phyloP scores from a whole-genome alignment of 2,797 vertebrate species.

The Galago senegalensis region DNA sequence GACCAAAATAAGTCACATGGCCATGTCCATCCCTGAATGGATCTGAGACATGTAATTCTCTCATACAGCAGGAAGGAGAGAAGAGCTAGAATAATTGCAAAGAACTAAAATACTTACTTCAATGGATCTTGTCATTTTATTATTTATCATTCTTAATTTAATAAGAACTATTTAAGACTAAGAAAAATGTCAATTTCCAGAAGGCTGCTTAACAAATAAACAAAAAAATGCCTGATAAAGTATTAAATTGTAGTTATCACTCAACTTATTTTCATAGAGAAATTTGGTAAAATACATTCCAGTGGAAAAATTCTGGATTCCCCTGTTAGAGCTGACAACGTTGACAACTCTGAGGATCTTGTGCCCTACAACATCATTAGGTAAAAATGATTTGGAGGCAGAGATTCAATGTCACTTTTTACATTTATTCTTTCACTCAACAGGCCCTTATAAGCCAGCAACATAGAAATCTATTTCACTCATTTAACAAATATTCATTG shows the following conservation, averaged over 20 bases:
- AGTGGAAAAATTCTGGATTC: background rate
- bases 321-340: background rate
- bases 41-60: background rate
- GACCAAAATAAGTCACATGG: constrained; percentile 1
- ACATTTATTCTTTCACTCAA: background rate
- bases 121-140: background rate
- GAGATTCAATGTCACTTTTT: background rate
- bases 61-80: background rate
- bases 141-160: constrained; percentile 52
- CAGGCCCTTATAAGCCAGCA: background rate
- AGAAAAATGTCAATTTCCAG: background rate
- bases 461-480: background rate
- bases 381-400: constrained; percentile 8
- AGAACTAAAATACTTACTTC: background rate
- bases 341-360: background rate
- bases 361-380: background rate
- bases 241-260: constrained; percentile 26
- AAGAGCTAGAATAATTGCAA: background rate
- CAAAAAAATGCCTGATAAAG: background rate
- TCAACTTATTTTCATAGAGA: constrained; percentile 53
- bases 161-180: background rate
- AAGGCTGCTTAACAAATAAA: constrained; percentile 1
- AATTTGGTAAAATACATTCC: constrained; percentile 47
- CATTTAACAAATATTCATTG: background rate
- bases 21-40: background rate